Evolutionary conservation across 2,113 vertebrate species (phyloP).

Genomic region (Cyphomyrus plagiostoma): DNA sequence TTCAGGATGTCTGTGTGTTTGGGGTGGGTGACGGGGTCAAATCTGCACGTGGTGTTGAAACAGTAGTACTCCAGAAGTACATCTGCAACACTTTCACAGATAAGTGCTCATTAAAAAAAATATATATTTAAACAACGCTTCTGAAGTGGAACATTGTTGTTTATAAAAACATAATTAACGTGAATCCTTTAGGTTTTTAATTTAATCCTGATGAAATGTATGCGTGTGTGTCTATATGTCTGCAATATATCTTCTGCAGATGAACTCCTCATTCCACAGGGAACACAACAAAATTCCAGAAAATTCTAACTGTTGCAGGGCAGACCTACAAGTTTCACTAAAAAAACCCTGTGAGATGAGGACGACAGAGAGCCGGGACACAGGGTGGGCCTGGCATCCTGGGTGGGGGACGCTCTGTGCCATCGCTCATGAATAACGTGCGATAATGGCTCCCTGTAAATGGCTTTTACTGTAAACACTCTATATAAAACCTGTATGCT

Average conservation of each 20-base stretch:
- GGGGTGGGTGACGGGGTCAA: background rate
- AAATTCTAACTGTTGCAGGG: background rate
- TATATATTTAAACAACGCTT: background rate
- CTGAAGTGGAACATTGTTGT: background rate
- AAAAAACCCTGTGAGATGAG: too few relatives aligned
- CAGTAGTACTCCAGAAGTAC: background rate
- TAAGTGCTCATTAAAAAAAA: background rate
- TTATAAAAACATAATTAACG: background rate
- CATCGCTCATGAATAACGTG: too few relatives aligned
- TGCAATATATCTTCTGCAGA: background rate
- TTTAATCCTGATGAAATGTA: background rate
- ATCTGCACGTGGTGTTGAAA: background rate
- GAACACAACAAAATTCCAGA: background rate
- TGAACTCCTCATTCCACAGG: background rate
- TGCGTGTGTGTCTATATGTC: background rate
- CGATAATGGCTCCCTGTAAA: too few relatives aligned
- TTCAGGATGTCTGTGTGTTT: background rate
- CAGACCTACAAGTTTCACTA: too few relatives aligned
- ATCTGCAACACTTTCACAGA: background rate
- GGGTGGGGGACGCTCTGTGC: too few relatives aligned
- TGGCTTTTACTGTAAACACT: too few relatives aligned
- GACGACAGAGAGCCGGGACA: too few relatives aligned
- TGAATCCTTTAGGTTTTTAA: background rate
- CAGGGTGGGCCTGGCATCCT: too few relatives aligned
- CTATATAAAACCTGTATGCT: too few relatives aligned